These are phyloP conservation scores for Drosophila basisetae DNA, from an alignment of 2,888 invertebrate species.

Conservation along the genomic window DNA sequence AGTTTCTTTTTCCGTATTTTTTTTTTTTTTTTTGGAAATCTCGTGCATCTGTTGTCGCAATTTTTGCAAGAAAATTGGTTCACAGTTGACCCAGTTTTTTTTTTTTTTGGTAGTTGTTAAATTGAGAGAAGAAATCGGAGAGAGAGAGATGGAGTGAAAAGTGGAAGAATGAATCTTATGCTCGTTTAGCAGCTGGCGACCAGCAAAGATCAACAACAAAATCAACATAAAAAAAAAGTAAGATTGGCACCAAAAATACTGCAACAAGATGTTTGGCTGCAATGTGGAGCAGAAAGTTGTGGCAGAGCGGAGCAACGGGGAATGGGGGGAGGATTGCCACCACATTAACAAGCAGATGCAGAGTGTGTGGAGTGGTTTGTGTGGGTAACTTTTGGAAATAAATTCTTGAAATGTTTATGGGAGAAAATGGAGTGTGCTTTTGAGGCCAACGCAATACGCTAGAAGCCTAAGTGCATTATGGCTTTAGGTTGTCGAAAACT, in stretches of 20 bases:
- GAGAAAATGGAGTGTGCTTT: slow-evolving; percentile 39
- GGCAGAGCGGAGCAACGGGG: not conserved
- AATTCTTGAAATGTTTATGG: slow-evolving; percentile 47
- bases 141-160: slow-evolving; percentile 8
- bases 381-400: slow-evolving; percentile 27
- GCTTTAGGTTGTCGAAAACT: not conserved
- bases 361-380: slow-evolving; percentile 21
- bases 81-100: slow-evolving; percentile 75
- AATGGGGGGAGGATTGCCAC: not conserved
- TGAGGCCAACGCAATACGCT: slow-evolving; percentile 12
- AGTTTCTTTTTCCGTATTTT: slow-evolving; percentile 57
- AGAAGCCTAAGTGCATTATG: slow-evolving; percentile 31
- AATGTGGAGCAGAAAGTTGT: slow-evolving; percentile 48
- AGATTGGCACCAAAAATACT: slow-evolving; percentile 62
- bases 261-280: slow-evolving; percentile 51
- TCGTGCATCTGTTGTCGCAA: slow-evolving; percentile 75
- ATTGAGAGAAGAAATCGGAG: slow-evolving; percentile 16
- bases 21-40: slow-evolving; percentile 43
- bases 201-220: slow-evolving; percentile 7
- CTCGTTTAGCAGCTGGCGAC: slow-evolving; percentile 59
- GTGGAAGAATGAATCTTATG: slow-evolving; percentile 58
- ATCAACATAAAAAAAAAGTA: slow-evolving; percentile 32
- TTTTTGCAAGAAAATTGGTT: slow-evolving; percentile 77
- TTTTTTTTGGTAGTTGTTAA: slow-evolving; percentile 45
- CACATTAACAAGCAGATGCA: slow-evolving; percentile 30